These are phyloP conservation scores for Megalonaias nervosa DNA, from an alignment of 1,140 invertebrate genomes.

Conservation along the genomic window DNA sequence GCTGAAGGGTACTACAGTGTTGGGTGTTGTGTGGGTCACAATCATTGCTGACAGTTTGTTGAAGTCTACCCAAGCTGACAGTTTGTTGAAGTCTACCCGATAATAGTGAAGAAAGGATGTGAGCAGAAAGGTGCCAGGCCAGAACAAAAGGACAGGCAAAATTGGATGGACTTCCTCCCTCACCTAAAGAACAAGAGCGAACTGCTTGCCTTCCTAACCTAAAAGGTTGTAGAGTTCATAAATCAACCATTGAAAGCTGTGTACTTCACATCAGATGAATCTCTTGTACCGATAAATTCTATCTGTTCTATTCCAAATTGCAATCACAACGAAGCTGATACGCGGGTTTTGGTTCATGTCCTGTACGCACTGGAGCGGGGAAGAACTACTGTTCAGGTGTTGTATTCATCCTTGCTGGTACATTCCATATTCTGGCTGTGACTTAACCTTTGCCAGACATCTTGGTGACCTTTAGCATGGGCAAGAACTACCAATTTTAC, in stretches of 20 bases:
- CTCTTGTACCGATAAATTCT: too few species aligned
- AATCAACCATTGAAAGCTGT: neutral
- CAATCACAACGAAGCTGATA: slow-evolving; percentile 21
- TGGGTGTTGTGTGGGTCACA: slow-evolving; percentile 33
- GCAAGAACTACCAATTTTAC: slow-evolving; percentile 5
- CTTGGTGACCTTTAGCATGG: slow-evolving; percentile 27
- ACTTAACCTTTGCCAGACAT: neutral
- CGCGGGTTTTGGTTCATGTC: neutral
- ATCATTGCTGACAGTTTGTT: slow-evolving; percentile 12
- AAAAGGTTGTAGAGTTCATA: neutral
- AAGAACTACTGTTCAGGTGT: neutral
- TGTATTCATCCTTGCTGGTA: slow-evolving; percentile 1
- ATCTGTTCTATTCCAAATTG: neutral
- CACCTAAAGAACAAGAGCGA: slow-evolving; percentile 24
- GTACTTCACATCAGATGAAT: neutral
- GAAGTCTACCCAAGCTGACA: neutral
- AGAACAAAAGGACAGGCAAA: slow-evolving; percentile 15
- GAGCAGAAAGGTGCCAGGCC: neutral
- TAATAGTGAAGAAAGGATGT: neutral
- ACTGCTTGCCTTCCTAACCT: slow-evolving; percentile 18
- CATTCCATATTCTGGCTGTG: neutral
- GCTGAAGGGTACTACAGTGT: neutral
- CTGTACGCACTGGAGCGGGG: slow-evolving; percentile 17
- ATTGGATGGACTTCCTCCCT: slow-evolving; percentile 15
- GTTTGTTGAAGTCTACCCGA: slow-evolving; percentile 7